Evolutionary conservation across 2,113 vertebrate species (phyloP).

Genomic region (Tamias sibiricus): DNA sequence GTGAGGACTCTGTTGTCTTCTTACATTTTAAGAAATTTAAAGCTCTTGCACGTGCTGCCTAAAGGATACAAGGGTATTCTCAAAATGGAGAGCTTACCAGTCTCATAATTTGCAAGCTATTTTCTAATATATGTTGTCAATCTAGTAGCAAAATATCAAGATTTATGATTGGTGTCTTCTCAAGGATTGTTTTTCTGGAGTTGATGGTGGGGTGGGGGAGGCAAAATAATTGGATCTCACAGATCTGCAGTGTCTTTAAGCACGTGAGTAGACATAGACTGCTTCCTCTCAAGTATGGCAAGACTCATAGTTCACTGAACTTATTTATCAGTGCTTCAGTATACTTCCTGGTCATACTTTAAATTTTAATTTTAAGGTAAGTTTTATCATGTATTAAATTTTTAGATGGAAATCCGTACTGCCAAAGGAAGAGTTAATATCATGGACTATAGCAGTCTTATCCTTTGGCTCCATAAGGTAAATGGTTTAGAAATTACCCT

Average conservation of each 20-base stretch:
- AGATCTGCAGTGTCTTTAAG: background rate
- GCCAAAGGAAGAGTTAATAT: background rate
- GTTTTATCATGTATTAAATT: conserved; percentile 8
- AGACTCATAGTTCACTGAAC: background rate
- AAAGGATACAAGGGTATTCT: background rate
- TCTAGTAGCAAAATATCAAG: background rate
- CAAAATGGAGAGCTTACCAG: background rate
- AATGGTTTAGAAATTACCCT: background rate
- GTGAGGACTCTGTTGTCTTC: conserved; percentile 16
- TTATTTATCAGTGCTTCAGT: background rate
- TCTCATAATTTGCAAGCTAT: background rate
- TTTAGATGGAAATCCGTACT: background rate
- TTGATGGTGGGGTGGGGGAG: background rate
- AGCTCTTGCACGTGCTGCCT: background rate
- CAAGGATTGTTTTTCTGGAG: background rate
- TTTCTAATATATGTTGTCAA: background rate
- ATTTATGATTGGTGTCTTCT: background rate
- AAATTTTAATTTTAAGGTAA: conserved; percentile 65
- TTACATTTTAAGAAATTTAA: background rate
- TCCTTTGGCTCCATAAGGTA: background rate
- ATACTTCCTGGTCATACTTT: background rate
- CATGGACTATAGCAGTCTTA: background rate
- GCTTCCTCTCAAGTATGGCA: background rate
- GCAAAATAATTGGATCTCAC: background rate
- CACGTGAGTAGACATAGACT: background rate